Conservation (phyloP, 1,140 invertebrate genomes). For the Drosophila erecta region DNA sequence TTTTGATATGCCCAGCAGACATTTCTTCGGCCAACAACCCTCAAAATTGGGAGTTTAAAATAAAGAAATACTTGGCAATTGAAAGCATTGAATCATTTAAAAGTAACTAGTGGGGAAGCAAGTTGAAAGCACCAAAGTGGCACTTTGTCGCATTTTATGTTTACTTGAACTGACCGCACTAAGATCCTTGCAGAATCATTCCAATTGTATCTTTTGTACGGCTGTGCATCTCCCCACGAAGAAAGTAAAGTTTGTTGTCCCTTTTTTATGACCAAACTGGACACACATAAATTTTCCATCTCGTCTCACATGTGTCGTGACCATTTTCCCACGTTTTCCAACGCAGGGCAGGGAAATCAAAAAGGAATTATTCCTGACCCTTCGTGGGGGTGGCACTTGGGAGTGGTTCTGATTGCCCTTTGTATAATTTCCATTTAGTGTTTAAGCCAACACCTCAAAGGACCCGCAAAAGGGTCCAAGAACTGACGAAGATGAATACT, state of each 20-base stretch:
- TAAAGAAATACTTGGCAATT: constrained; percentile 37
- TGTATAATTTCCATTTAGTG: constrained; percentile 68
- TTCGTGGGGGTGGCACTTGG: constrained; percentile 9
- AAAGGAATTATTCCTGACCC: constrained; percentile 64
- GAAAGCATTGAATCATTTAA: constrained; percentile 76
- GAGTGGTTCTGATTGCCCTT: constrained; percentile 41
- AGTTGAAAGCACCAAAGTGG: constrained; percentile 71
- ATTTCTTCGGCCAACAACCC: constrained; percentile 54
- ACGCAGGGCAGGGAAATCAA: constrained; percentile 37
- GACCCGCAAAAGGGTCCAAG: constrained; percentile 37
- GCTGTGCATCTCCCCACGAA: constrained; percentile 22
- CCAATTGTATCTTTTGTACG: constrained; percentile 55
- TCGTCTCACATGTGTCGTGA: constrained; percentile 57
- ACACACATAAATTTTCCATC: constrained; percentile 43
- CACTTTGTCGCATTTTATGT: constrained; percentile 82
- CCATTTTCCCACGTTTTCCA: constrained; percentile 45
- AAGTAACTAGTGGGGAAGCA: constrained; percentile 53
- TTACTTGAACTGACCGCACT: constrained; percentile 65
- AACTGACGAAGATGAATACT: constrained; percentile 79
- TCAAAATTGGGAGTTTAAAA: constrained; percentile 43
- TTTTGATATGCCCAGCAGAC: constrained; percentile 53
- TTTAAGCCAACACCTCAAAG: constrained; percentile 72
- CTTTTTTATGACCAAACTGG: constrained; percentile 55
- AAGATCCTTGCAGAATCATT: constrained; percentile 45
- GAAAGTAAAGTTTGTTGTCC: constrained; percentile 43